Base-by-base conservation (phyloP, 2,797 vertebrate genomes). In the Arrhamphus sclerolepis region DNA sequence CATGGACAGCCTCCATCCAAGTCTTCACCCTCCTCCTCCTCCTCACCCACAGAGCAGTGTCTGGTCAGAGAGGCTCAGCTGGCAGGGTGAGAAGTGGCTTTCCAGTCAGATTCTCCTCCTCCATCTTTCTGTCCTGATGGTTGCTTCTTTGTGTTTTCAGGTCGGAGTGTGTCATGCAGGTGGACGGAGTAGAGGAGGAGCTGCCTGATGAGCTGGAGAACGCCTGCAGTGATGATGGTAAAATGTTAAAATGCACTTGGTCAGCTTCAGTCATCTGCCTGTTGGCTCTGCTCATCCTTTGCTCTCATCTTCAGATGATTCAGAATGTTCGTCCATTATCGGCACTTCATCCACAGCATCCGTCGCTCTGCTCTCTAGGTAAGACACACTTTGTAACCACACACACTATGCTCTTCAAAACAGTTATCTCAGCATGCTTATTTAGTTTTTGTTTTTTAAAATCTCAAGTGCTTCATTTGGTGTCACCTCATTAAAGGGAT, bases 141-240 rank as follows among this genome's bases (percentile, higher is more conserved):
- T 52, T 46, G 48, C 7, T 10, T 18, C 1, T 31, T 38, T 61
- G 0, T 53, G 24, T 39, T 40, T 69, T 34, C 70, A 93, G 92
- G 7, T 67, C 48, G n/a, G 82, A 84, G 11, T 59, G 46, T 22
- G 69, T 66, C 0, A 73, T 87, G 76, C 82, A 85, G 40, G 65
- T 71, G 20, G 89, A 87, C 6, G 78, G 46, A 54, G 70, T 34
- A 0, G 94, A 96, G 66, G 95, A 97, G 70, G 95, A 96, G 62
- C 83, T 95, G 58, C 86, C 89, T 6, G 93, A 94, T 63, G 91
- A 92, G 56, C 64, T 95, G 75, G 94, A 95, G 0, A 93, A 93
- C 19, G 84, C 69, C 80, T 94, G 90, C 60, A 92, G 93, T 51
- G 93, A 93, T 7, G 92, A 92, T 0, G 73, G 89, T 88, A 28